Base-by-base conservation (phyloP, 2,888 invertebrate species). In the Eumacrocentrus americanus region DNA sequence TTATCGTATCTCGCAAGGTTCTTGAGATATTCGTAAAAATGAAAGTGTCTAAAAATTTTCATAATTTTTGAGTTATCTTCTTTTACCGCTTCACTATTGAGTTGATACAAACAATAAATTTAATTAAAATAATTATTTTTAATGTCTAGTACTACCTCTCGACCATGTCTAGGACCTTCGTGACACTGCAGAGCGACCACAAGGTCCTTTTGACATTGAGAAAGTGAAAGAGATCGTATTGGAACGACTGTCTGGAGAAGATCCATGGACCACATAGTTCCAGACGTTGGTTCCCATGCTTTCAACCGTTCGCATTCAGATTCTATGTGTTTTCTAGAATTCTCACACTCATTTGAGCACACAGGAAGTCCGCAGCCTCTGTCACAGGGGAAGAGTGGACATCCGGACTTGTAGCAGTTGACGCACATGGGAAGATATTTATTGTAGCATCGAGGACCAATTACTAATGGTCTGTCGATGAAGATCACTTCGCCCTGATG, bases 401-500 rank as follows among this genome's bases (percentile, higher is more conserved):
- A 77, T 3, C 67, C 68, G 58, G 79, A 78, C 67, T 84, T 85
- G 68, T 84, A 86, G 72, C 91, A 92, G 67, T 84, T 85, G 1
- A 87, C 85, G 77, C 91, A 91, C 72, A 87, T 83, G 58, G 85
- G 84, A 14, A 84, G 77, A 35, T 81, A 81, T 57, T 73, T 74
- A 53, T 81, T 81, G 54, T 84, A 82, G 35, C 85, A 83, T 46
- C 90, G 85, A 0, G 91, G 91, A 0, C 92, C 92, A 51, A 86
- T 78, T 40, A 92, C 82, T 42, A 92, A 78, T 1, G 92, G 89
- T 55, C 82, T 83, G 75, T 92, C 92, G 9, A 84, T 83, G 72
- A 89, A 91, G 52, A 93, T 85, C 25, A 89, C 77, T 78, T 91
- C 90, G 37, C 91, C 90, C 25, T 83, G 75, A 59, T 81, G 77